Base-by-base conservation (phyloP, 2,888 invertebrate species). In the Xylophagus ater region DNA sequence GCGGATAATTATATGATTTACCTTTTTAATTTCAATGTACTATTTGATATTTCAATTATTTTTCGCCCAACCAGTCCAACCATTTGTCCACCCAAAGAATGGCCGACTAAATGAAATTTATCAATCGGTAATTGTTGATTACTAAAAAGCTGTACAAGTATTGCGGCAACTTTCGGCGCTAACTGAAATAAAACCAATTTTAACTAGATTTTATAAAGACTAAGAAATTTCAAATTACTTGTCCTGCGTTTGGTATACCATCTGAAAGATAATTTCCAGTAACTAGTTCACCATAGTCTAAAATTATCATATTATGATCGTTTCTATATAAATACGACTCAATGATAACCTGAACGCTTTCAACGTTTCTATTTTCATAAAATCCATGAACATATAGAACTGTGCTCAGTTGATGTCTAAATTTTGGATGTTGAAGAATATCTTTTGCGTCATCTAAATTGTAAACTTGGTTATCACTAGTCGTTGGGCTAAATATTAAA, bases 301-400 rank as follows among this genome's bases (percentile, higher is more conserved):
- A 30, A 4, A 47, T 24, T 18, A 48, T 13, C 8, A 45, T 34
- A 36, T 48, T 49, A 24, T 49, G 46, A 42, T 47, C 49, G n/a
- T 40, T 38, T 2, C 46, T 36, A 17, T 40, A 40, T 8, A 42
- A 9, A 34, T 49, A 49, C 3, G 49, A 43, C 20, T 44, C 40
- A 10, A 37, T 38, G 2, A 47, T 42, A 7, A 42, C 41, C 62
- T 66, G 62, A 45, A 70, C 59, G 50, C 71, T 71, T 50, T 70
- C 67, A 41, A 68, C 63, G 26, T 63, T 59, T 2, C 69, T 65
- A 2, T 65, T 58, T 49, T 71, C 71, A 44, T 68, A 66, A 47
- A 68, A 71, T 4, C 71, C 71, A 51, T 71, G 71, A 17, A 68
- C 59, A 53, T 71, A 71, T 3, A 71, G 47, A 2, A 70, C 65